Conservation (phyloP, 2,888 invertebrate genomes). For the Graphium colonna region DNA sequence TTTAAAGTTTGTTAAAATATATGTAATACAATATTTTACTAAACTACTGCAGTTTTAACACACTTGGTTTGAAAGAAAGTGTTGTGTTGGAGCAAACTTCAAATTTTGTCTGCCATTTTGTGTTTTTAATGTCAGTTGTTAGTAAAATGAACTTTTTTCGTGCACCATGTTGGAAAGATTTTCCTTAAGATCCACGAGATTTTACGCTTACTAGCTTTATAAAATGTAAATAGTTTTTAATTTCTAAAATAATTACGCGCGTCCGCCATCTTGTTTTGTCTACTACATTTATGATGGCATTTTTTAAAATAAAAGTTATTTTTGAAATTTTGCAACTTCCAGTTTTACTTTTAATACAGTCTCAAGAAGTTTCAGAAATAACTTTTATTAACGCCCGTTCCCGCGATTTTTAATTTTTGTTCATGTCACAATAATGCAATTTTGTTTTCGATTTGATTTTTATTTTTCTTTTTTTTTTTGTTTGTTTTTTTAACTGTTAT, state of each 20-base stretch:
- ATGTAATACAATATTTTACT: neutral
- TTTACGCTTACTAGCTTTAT: constrained; percentile 31
- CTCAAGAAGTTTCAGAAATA: neutral
- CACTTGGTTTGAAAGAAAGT: too few species aligned
- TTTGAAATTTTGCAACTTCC: neutral
- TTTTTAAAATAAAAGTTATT: too few species aligned
- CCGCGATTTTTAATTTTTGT: neutral
- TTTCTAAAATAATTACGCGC: constrained; percentile 13
- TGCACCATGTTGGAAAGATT: constrained; percentile 18
- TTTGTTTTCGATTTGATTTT: constrained; percentile 3
- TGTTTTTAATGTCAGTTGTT: too few species aligned
- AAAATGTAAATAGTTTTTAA: constrained; percentile 27
- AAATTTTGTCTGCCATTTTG: too few species aligned
- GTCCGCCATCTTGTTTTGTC: neutral
- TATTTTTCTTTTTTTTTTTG: constrained; percentile 10
- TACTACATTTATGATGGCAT: neutral
- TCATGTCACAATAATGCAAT: constrained; percentile 14
- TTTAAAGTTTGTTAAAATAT: neutral
- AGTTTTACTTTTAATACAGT: neutral
- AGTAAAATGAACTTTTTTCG: too few species aligned
- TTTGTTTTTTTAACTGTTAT: constrained; percentile 20
- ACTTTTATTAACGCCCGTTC: neutral
- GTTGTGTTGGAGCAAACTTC: too few species aligned
- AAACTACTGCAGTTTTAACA: neutral
- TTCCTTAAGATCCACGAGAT: constrained; percentile 22